phyloP scores from a whole-genome alignment of 2,888 invertebrate genomes.

The Hymenopus coronatus region DNA sequence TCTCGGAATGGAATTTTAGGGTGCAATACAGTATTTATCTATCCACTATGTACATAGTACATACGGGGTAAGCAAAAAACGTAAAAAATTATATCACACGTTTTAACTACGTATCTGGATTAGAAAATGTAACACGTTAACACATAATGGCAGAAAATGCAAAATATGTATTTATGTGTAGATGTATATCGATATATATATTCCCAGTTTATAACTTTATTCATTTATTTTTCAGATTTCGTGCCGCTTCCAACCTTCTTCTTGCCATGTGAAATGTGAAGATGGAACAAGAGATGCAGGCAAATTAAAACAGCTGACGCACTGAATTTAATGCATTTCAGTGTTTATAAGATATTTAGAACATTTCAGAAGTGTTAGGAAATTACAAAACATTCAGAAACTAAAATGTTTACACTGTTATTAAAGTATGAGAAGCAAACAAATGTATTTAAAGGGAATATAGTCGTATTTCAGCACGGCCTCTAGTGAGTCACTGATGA shows the following conservation, averaged over 20 bases:
- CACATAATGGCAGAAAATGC: not conserved
- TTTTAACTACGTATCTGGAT: no score
- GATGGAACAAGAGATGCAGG: not conserved
- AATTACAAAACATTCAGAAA: not conserved
- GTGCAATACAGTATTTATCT: no score
- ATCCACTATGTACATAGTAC: no score
- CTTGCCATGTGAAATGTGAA: not conserved
- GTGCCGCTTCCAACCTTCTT: not conserved
- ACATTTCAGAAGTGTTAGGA: not conserved
- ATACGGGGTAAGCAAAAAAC: no score
- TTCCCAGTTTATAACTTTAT: not conserved
- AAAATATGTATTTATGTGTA: not conserved
- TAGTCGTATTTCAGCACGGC: not conserved
- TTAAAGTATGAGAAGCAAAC: not conserved
- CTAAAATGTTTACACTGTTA: not conserved
- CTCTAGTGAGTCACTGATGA: not conserved
- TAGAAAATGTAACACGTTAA: no score
- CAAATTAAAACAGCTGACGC: not conserved
- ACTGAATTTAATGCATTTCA: not conserved
- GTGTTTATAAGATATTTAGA: not conserved
- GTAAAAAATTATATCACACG: no score
- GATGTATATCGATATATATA: not conserved
- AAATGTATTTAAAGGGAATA: not conserved
- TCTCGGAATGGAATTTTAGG: no score
- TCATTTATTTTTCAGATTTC: not conserved